Base-by-base conservation (phyloP, 2,888 invertebrate genomes). In the Dorcus parallelipipedus region DNA sequence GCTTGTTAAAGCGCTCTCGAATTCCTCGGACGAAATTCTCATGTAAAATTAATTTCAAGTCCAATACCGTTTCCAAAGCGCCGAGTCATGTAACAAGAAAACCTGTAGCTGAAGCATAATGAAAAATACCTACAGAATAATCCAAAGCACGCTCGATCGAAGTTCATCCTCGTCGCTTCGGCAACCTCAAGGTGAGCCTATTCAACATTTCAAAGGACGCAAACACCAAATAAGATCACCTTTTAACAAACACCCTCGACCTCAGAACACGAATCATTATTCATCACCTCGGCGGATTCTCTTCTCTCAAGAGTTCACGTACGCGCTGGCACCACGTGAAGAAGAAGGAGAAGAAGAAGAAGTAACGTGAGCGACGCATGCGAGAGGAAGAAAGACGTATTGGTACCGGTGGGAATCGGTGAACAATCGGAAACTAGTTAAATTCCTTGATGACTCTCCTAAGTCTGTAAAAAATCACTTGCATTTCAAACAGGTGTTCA, bases 51-150 rank as follows among this genome's bases (percentile, higher is more conserved):
- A 10, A 20, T 23, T 20, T 20, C 45, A 45, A 45, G 17, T 23
- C 45, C 45, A 9, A 45, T 20, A 45, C 17, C 26, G 26, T 33
- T 33, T 33, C 45, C 23, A 20, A 45, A 45, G n/a, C 45, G 45
- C 45, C 45, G 23, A 45, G 45, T 45, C 45, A 45, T 23, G 23
- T 9, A 45, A 9, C 17, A 45, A 20, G 14, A 45, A 45, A 45
- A 45, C 9, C 45, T 33, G 26, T 17, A 45, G 45, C 45, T 7
- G 10, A 41, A 45, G 23, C 45, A 45, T 45, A 45, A 45, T 45
- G 45, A 45, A 45, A 45, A 45, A 45, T 45, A 33, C 26, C 45
- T 23, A 45, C 20, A 20, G 45, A 45, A 45, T 45, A 45, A 45
- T 23, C 45, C 45, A 17, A 45, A 45, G 45, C 20, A 45, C 23